Evolutionary conservation across 2,888 invertebrate species (phyloP).

Genomic region (Ceraclea dissimilis): DNA sequence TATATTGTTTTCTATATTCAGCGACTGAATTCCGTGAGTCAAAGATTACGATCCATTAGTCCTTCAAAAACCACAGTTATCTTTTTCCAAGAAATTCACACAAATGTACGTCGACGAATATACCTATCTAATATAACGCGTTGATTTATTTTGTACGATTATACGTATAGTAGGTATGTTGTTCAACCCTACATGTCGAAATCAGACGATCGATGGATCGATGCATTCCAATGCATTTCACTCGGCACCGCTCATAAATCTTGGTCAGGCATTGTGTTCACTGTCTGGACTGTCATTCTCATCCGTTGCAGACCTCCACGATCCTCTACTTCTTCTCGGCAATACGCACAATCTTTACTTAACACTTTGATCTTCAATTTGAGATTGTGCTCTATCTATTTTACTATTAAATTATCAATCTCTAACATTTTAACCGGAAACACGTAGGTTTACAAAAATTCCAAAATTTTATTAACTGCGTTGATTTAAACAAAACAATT

Average conservation of each 20-base stretch:
- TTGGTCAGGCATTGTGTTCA: conserved; percentile 20
- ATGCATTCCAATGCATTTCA: conserved; percentile 25
- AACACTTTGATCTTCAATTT: no score
- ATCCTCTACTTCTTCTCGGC: background rate
- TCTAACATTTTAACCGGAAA: no score
- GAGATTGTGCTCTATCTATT: no score
- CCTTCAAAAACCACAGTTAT: background rate
- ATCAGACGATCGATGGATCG: conserved; percentile 20
- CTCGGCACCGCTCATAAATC: conserved; percentile 23
- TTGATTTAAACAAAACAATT: no score
- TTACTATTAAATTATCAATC: no score
- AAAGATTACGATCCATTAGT: background rate
- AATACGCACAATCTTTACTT: background rate
- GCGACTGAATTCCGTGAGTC: no score
- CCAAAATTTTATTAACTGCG: no score
- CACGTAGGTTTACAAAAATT: no score
- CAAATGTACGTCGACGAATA: background rate
- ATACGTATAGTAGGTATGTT: background rate
- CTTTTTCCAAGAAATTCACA: background rate
- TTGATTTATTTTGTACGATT: background rate
- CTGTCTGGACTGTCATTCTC: conserved; percentile 19
- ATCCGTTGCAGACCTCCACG: conserved; percentile 17
- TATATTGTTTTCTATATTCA: no score
- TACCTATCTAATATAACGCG: background rate
- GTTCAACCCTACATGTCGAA: conserved; percentile 1